phyloP scores from a whole-genome alignment of 2,113 vertebrate genomes.

The Crotalus helleri region DNA sequence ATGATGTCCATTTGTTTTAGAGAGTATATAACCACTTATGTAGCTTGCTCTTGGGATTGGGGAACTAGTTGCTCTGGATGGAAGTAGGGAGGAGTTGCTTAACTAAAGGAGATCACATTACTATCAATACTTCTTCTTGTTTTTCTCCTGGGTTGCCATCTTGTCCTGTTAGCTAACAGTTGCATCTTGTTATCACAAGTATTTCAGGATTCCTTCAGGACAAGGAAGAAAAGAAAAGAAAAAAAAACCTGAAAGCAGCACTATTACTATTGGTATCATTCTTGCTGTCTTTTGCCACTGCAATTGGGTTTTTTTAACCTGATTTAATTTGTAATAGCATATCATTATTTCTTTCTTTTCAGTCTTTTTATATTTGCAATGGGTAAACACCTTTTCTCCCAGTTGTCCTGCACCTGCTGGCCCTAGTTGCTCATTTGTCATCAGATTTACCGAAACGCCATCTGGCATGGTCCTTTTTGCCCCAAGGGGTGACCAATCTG shows the following conservation, averaged over 20 bases:
- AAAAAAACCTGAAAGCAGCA: neutral
- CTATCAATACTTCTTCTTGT: neutral
- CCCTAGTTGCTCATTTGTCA: neutral
- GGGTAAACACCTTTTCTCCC: neutral
- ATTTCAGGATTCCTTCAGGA: neutral
- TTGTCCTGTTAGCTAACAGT: neutral
- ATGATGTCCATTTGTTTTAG: neutral
- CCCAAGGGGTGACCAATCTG: neutral
- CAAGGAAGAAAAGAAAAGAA: neutral
- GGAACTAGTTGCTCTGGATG: neutral
- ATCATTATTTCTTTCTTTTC: neutral
- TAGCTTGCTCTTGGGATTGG: neutral
- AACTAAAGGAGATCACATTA: neutral
- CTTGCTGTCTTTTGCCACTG: neutral
- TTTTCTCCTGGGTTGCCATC: neutral
- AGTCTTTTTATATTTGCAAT: neutral
- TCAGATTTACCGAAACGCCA: neutral
- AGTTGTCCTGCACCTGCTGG: neutral
- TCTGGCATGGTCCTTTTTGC: neutral
- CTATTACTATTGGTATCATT: neutral
- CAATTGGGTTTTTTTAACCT: neutral
- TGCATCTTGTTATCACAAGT: neutral
- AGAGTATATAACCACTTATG: neutral
- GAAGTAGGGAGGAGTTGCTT: neutral
- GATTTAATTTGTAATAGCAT: neutral